Evolutionary conservation across 2,113 vertebrate species (phyloP).

Genomic region (Accipiter cooperii): DNA sequence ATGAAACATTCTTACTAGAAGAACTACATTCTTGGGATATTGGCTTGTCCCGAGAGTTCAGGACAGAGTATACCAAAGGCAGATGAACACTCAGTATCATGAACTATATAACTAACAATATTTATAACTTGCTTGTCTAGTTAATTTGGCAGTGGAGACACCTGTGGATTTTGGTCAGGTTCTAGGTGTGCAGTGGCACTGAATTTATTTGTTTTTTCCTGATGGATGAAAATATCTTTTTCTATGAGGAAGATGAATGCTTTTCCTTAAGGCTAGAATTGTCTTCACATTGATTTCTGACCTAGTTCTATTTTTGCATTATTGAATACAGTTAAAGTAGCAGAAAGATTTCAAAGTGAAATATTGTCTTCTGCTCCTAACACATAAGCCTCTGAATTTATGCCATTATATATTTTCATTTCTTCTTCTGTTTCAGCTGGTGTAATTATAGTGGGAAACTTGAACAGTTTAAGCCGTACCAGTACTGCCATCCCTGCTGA

Average conservation of each 20-base stretch:
- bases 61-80: background rate
- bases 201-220: background rate
- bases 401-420: background rate
- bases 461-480: conserved; percentile 87
- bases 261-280: background rate
- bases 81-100: background rate
- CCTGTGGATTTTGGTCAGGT: background rate
- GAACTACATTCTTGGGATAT: background rate
- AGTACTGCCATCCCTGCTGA: conserved; percentile 87
- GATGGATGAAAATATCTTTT: background rate
- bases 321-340: background rate
- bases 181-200: background rate
- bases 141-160: background rate
- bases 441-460: conserved; percentile 85
- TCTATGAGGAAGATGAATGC: background rate
- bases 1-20: background rate
- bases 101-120: too few relatives aligned
- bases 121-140: background rate
- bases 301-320: background rate
- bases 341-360: background rate
- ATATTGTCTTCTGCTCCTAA: background rate
- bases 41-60: background rate
- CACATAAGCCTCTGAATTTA: background rate
- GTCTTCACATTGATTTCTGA: background rate
- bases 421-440: conserved; percentile 73